Evolutionary conservation across 2,797 vertebrate species (phyloP).

Genomic region (Pseudocheirus occidentalis): DNA sequence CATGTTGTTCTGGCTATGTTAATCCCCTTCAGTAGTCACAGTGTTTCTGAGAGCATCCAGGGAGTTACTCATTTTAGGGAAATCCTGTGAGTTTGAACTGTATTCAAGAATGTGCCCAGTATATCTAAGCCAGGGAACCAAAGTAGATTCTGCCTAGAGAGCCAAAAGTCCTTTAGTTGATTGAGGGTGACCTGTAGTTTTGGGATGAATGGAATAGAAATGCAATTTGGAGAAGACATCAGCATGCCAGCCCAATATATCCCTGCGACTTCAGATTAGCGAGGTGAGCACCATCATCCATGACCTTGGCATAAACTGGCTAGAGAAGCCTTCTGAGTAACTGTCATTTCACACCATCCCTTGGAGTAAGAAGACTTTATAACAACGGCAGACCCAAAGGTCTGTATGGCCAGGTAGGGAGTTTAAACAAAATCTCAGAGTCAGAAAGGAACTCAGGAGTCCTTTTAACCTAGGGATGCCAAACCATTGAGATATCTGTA

Average conservation of each 20-base stretch:
- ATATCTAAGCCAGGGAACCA: conserved; percentile 60
- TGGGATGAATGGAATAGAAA: neutral
- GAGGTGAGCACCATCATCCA: neutral
- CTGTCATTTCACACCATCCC: neutral
- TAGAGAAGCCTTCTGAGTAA: neutral
- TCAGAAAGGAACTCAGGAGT: neutral
- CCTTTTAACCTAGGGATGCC: neutral
- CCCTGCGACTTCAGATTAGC: neutral
- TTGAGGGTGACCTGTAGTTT: neutral
- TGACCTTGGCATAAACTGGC: neutral
- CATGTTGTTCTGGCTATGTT: conserved; percentile 73
- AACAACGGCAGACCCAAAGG: conserved; percentile 10
- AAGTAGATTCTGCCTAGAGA: conserved; percentile 66
- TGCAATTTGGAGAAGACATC: neutral
- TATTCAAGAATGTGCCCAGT: conserved; percentile 78
- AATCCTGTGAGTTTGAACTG: conserved; percentile 80
- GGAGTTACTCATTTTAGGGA: conserved; percentile 78
- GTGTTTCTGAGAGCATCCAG: conserved; percentile 74
- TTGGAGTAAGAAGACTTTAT: neutral
- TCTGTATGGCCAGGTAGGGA: neutral
- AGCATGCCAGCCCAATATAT: neutral
- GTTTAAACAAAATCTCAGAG: neutral
- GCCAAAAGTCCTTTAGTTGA: conserved; percentile 64
- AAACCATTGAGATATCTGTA: neutral
- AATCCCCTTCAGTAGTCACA: conserved; percentile 72